Percentiles rank a stretch among this genome's conserved stretches.
Evolutionary conservation across 92 coral and sea anemone species (phyloP).

Genomic region (Heliopora coerulea): DNA sequence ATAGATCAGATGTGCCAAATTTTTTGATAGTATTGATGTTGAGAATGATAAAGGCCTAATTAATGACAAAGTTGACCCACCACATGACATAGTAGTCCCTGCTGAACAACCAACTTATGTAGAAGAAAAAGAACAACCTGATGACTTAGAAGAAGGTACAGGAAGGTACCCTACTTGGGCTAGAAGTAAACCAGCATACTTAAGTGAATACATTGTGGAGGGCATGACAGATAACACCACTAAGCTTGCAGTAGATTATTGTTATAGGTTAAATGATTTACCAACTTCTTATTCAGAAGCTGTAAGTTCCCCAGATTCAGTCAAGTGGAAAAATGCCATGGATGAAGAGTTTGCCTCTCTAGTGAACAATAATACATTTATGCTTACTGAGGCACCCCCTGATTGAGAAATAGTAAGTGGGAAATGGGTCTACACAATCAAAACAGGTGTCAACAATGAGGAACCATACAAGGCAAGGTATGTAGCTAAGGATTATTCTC

Average conservation of each 20-base stretch:
- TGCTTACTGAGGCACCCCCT: slow-evolving; percentile 50
- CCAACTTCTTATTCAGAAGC: slow-evolving; percentile 51
- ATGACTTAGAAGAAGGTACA: neutral
- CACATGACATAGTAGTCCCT: neutral
- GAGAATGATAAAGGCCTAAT: neutral
- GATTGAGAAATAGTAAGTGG: slow-evolving; percentile 62
- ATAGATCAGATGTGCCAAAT: slow-evolving; percentile 36
- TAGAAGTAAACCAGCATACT: slow-evolving; percentile 40
- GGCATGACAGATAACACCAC: slow-evolving; percentile 35
- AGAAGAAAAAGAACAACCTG: neutral
- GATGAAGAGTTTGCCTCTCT: slow-evolving; percentile 46
- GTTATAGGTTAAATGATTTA: slow-evolving; percentile 45
- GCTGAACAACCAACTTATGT: neutral
- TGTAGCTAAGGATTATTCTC: no score
- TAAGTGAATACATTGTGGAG: slow-evolving; percentile 50
- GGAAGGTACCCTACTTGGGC: slow-evolving; percentile 43
- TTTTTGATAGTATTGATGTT: neutral
- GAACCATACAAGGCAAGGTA: slow-evolving; percentile 44
- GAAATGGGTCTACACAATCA: no score
- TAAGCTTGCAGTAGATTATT: slow-evolving; percentile 52
- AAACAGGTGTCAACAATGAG: slow-evolving; percentile 45
- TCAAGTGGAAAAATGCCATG: slow-evolving; percentile 62
- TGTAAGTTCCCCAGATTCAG: slow-evolving; percentile 48
- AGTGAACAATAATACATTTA: slow-evolving; percentile 47
- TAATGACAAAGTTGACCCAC: neutral